Evolutionary conservation across 2,113 vertebrate species (phyloP).

Genomic region (Erinaceus europaeus): DNA sequence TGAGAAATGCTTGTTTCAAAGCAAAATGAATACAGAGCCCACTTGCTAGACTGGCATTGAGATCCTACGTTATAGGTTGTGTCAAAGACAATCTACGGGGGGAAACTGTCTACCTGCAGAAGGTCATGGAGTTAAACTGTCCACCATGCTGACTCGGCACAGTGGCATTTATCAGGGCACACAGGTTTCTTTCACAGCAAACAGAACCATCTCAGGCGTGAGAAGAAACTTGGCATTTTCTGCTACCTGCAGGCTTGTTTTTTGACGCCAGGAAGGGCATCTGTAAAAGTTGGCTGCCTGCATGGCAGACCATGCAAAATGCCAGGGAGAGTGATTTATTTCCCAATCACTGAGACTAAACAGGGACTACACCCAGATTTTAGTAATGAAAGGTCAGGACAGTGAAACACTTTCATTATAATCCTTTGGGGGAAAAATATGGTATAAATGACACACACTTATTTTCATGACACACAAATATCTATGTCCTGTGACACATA

Average conservation of each 20-base stretch:
- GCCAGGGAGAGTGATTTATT: slow-evolving; percentile 72
- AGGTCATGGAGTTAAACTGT: slow-evolving; percentile 76
- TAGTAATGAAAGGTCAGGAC: slow-evolving; percentile 39
- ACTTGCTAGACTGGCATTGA: slow-evolving; percentile 40
- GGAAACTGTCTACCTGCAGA: slow-evolving; percentile 57
- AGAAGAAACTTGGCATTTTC: slow-evolving; percentile 68
- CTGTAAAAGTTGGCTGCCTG: slow-evolving; percentile 71
- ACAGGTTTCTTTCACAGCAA: slow-evolving; percentile 39
- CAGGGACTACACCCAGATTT: slow-evolving; percentile 40
- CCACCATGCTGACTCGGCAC: slow-evolving; percentile 69
- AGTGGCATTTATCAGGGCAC: slow-evolving; percentile 63
- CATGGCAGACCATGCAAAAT: slow-evolving; percentile 60
- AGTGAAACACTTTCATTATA: slow-evolving; percentile 52
- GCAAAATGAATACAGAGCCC: slow-evolving; percentile 62
- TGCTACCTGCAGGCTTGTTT: slow-evolving; percentile 59
- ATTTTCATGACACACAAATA: slow-evolving; percentile 14
- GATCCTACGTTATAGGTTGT: slow-evolving; percentile 55
- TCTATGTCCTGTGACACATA: background rate
- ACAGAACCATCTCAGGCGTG: slow-evolving; percentile 54
- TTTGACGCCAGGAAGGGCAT: slow-evolving; percentile 73
- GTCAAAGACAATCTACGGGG: slow-evolving; percentile 68
- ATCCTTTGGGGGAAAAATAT: background rate
- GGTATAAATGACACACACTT: background rate
- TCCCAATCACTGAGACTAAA: slow-evolving; percentile 46
- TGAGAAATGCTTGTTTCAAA: slow-evolving; percentile 28